Evolutionary conservation across 2,113 vertebrate species (phyloP), one percentile per base, ranked within the genome.

Genomic region (Butastur rufipennis): DNA sequence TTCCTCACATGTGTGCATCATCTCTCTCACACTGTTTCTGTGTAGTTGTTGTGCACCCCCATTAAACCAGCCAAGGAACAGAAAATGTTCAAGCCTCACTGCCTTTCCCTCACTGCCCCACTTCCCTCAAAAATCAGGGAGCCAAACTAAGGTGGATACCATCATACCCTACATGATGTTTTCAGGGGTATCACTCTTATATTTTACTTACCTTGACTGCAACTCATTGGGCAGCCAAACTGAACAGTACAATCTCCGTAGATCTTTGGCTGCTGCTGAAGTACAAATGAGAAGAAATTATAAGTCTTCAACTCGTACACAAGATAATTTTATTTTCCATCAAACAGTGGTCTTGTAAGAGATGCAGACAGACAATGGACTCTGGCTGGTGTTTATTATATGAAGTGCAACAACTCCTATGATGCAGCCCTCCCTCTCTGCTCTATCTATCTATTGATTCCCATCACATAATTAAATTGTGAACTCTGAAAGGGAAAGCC

Each of bases 391-490:
- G 86, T 91, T 90, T 95, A 86, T 82, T 85, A 59, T 55, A 66
- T 50, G 91, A 83, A 94, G 59, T 80, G 68, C 82, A 92, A 67
- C 71, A 83, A 50, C 63, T 90, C 29, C 71, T 94, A 1, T 23
- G 29, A 80, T 81, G 59, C 71, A 93, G 38, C 75, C 42, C 66
- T 88, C 89, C 66, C 29, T 66, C 71, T 88, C 74, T 85, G 50
- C 79, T 90, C 73, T 91, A 15, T 86, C 79, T 92, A 10, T 62
- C 62, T 96, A 68, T 95, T 55, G 74, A 93, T 93, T 87, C 58
- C 71, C 86, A 85, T 94, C 86, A 70, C 90, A 70, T 95, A 97
- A 93, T 97, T 96, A 93, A 94, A 95, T 94, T 93, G 87, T 91
- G 78, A 94, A 73, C 78, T 91, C 79, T 94, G 81, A 94, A 90